A percentile compares a stretch with the other conserved stretches of the same genome.
phyloP scores from a whole-genome alignment of 2,888 invertebrate genomes.

The Choreutis nemorana region DNA sequence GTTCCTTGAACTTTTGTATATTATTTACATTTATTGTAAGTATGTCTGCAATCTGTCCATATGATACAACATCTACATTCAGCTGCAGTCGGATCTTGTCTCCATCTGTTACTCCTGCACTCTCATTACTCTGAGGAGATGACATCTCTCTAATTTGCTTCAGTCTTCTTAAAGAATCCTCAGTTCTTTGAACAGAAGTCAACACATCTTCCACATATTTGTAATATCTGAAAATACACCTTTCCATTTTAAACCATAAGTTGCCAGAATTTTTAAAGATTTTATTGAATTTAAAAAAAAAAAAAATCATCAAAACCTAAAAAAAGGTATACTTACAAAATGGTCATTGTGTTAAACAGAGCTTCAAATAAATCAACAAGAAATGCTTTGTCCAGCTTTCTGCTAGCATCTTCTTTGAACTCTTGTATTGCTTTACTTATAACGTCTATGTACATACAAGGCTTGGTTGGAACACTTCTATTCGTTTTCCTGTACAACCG shows the following conservation, averaged over 20 bases:
- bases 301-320: conserved; percentile 1
- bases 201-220: conserved; percentile 86
- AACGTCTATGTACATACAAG: conserved; percentile 80
- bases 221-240: conserved; percentile 62
- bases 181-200: conserved; percentile 93
- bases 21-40: conserved; percentile 61
- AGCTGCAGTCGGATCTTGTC: conserved; percentile 94
- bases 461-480: conserved; percentile 81
- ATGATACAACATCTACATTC: conserved; percentile 83
- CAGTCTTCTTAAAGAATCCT: conserved; percentile 89
- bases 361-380: conserved; percentile 35
- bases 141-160: conserved; percentile 80
- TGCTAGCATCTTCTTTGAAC: conserved; percentile 60
- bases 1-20: conserved; percentile 67
- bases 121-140: conserved; percentile 49
- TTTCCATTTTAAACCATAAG: not conserved
- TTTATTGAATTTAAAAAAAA: conserved; percentile 1
- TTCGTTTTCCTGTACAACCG: conserved; percentile 92
- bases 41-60: conserved; percentile 69
- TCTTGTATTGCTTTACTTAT: conserved; percentile 68
- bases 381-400: conserved; percentile 36
- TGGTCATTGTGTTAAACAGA: conserved; percentile 59
- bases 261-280: not conserved
- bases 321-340: conserved; percentile 53
- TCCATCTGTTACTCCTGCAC: conserved; percentile 80